Conservation (phyloP, 2,797 vertebrate species). For the Anguilla marmorata region DNA sequence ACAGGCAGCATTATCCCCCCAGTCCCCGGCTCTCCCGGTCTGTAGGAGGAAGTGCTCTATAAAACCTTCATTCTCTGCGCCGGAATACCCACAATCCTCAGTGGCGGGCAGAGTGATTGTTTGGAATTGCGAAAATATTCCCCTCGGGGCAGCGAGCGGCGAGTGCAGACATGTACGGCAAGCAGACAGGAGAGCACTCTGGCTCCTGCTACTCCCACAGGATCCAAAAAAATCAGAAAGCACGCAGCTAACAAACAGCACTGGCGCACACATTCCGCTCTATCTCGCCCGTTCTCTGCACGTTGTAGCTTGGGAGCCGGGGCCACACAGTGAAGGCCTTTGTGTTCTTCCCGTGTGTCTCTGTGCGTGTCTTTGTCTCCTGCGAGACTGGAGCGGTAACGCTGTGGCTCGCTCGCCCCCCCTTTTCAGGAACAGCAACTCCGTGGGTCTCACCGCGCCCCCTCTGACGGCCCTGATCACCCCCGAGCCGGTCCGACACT, state of each 20-base stretch:
- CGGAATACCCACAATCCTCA: not conserved
- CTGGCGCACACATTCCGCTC: not conserved
- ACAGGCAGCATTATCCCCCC: not conserved
- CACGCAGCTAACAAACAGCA: not conserved
- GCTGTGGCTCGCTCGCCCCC: not conserved
- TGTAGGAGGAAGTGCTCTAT: not conserved
- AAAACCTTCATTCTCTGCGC: not conserved
- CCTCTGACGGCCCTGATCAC: conserved; percentile 93
- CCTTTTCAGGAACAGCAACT: conserved; percentile 81
- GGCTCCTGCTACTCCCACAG: not conserved
- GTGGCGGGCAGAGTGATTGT: not conserved
- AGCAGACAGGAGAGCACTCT: not conserved
- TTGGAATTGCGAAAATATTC: conserved; percentile 3
- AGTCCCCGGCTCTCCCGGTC: not conserved
- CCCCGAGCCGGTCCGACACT: conserved; percentile 94
- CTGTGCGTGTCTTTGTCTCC: not conserved
- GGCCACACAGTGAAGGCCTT: not conserved
- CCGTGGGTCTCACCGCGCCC: conserved; percentile 86
- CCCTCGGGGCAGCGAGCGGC: not conserved
- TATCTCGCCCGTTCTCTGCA: not conserved
- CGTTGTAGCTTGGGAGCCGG: not conserved
- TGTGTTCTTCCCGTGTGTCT: not conserved
- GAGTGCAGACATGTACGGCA: not conserved
- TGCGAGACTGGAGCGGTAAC: too few relatives aligned
- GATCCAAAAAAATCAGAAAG: not conserved